These are phyloP conservation scores for Neotoma lepida DNA, from an alignment of 2,113 vertebrate species.

Conservation along the genomic window DNA sequence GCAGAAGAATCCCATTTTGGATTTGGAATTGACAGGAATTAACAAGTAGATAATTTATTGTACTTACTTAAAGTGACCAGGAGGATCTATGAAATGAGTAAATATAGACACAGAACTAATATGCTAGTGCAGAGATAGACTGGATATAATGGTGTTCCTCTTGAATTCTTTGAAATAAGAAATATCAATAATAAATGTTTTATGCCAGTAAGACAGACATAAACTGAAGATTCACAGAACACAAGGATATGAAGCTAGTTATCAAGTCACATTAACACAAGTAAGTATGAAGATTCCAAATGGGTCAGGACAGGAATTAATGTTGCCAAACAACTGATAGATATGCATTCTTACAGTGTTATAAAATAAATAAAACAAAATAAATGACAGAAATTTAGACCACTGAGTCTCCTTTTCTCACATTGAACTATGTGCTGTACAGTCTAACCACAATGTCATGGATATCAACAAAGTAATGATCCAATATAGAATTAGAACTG, in stretches of 20 bases:
- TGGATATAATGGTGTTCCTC: not conserved
- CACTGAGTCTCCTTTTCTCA: not conserved
- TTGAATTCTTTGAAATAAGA: not conserved
- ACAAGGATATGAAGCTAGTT: not conserved
- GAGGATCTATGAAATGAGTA: not conserved
- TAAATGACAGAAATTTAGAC: not conserved
- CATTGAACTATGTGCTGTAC: not conserved
- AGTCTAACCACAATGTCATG: not conserved
- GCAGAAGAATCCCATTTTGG: not conserved
- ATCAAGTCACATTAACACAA: not conserved
- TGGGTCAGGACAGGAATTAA: not conserved
- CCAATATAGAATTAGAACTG: not conserved
- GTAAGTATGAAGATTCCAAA: not conserved
- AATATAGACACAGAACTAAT: not conserved
- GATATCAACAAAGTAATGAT: not conserved
- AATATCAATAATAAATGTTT: not conserved
- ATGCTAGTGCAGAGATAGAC: not conserved
- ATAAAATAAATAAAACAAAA: not conserved
- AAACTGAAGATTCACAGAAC: not conserved
- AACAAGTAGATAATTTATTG: not conserved
- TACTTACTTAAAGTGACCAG: not conserved
- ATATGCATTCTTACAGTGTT: not conserved
- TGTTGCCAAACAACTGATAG: not conserved
- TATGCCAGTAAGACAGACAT: not conserved
- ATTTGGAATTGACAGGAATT: not conserved